phyloP scores from a whole-genome alignment of 2,113 vertebrate species.

The Myanophis thanlyinensis region DNA sequence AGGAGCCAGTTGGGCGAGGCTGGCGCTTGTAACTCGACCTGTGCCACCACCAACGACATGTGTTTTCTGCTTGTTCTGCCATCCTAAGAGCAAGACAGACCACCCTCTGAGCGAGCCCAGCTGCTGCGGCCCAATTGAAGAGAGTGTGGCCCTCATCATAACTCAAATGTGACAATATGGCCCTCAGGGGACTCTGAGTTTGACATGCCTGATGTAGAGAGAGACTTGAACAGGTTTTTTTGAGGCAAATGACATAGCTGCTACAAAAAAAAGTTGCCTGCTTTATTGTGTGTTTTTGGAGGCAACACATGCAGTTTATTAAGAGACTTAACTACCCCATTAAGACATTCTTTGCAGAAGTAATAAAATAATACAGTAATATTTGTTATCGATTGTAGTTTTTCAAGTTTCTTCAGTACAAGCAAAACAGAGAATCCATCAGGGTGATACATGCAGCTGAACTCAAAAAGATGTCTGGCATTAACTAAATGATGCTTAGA shows the following conservation, averaged over 20 bases:
- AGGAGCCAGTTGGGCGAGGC: too few species aligned
- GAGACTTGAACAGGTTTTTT: neutral
- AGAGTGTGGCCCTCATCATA: too few species aligned
- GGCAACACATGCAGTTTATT: neutral
- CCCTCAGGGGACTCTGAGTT: too few species aligned
- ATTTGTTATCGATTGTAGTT: neutral
- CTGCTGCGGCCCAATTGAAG: too few species aligned
- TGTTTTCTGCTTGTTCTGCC: too few species aligned
- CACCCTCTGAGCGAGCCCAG: too few species aligned
- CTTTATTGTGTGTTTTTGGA: neutral
- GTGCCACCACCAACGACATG: too few species aligned
- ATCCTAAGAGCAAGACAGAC: too few species aligned
- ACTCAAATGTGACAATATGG: too few species aligned
- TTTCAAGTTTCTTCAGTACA: neutral
- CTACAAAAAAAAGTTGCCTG: neutral
- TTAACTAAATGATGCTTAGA: neutral
- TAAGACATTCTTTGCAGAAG: neutral
- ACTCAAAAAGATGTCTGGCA: neutral
- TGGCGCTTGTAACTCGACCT: too few species aligned
- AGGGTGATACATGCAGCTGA: neutral
- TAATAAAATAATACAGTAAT: neutral
- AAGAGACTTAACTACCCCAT: neutral
- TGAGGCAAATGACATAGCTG: neutral
- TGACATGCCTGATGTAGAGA: too few species aligned
- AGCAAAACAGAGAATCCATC: neutral